Evolutionary conservation across 2,888 invertebrate genomes (phyloP), one percentile per base, ranked within the genome.

Genomic region (Automeris io): DNA sequence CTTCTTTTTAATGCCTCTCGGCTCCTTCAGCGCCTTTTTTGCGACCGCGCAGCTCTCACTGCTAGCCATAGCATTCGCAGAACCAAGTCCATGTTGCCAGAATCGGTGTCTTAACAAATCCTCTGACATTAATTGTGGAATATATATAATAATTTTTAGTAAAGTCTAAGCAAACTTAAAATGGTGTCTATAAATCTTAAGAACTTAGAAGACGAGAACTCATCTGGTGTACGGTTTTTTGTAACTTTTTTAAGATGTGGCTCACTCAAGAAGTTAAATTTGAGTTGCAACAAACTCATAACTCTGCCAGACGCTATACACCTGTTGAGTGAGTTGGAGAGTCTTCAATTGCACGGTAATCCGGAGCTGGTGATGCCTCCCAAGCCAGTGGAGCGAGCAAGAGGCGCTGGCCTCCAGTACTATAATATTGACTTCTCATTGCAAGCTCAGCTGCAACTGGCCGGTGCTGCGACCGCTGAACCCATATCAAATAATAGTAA

Each of bases 351-450:
- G 33, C 91, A 95, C 43, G 95, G 96, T 53, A 99, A 99, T 88
- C 95, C 95, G 0, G 97, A 98, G 57, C 87, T 99, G 47, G 92
- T 98, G 43, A 98, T 99, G 97, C 99, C 99, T 0, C 79, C 83
- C 4, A 98, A 98, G 77, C 99, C 99, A 0, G 92, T 91, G 9
- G 93, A 96, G 70, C 86, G 91, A 18, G 90, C 92, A 52, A 88
- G 91, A 45, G 93, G 95, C 1, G 89, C 94, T 25, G 96, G 95
- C 0, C 79, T 96, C 34, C 95, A 95, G 68, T 99, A 95, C 81
- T 99, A 99, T 76, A 99, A 99, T 66, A 98, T 99, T 41, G 99
- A 99, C 86, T 99, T 99, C 87, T 98, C 98, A 0, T 87, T 99
- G 46, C 96, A 97, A 87, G 94, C 97, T 58, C 99, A 99, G 75